Conservation (phyloP, 2,888 invertebrate species). For the Nasonia oneida region DNA sequence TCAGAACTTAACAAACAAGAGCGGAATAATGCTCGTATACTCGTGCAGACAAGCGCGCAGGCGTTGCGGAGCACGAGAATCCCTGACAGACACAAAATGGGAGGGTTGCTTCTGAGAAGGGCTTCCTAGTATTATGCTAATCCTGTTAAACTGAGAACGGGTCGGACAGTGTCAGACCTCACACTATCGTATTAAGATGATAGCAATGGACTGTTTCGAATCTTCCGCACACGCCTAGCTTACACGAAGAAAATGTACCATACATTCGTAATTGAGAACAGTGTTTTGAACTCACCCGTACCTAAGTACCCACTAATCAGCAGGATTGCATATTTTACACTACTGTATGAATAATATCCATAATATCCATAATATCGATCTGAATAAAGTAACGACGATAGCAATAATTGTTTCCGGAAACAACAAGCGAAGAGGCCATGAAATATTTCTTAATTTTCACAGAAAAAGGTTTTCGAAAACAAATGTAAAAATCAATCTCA, state of each 20-base stretch:
- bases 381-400: too few species aligned
- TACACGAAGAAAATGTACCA: neutral
- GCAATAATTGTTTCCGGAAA: too few species aligned
- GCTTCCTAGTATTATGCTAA: conserved; percentile 77
- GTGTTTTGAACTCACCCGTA: too few species aligned
- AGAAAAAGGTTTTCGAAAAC: neutral
- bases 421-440: too few species aligned
- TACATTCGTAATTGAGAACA: neutral
- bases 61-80: conserved; percentile 25
- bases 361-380: too few species aligned
- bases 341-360: too few species aligned
- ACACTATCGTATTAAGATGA: conserved; percentile 73
- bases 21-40: conserved; percentile 28
- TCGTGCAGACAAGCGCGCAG: neutral
- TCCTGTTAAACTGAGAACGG: conserved; percentile 76
- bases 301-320: too few species aligned
- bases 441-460: too few species aligned
- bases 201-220: conserved; percentile 63
- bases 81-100: conserved; percentile 30
- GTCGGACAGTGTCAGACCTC: conserved; percentile 73
- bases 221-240: neutral
- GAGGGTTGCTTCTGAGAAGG: conserved; percentile 69
- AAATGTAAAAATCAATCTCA: neutral
- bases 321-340: too few species aligned
- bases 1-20: conserved; percentile 33